Base-by-base conservation (phyloP, 2,797 vertebrate species). In the Betta splendens region DNA sequence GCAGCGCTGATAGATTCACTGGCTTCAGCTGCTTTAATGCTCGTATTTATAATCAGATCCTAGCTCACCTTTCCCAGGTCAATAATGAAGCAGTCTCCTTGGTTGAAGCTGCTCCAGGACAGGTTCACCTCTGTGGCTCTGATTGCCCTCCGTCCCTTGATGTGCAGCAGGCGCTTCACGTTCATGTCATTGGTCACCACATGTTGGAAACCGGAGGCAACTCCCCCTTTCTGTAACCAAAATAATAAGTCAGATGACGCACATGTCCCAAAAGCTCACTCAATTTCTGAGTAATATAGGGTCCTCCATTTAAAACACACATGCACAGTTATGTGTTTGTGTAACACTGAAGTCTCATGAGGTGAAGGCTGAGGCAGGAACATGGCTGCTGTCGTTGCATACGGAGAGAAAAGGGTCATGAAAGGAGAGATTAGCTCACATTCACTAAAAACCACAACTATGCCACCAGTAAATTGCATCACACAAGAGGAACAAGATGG, bases 21-120 rank as follows among this genome's bases (percentile, higher is more conserved):
- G n/a, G n/a, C n/a, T n/a, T n/a, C n/a, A n/a, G n/a, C n/a, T n/a
- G n/a, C n/a, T n/a, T n/a, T n/a, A n/a, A n/a, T n/a, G n/a, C n/a
- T n/a, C n/a, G n/a, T n/a, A n/a, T n/a, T 11, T 12, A 31, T 4
- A 31, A 10, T 13, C 7, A 11, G 29, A 31, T 12, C 13, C 12
- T 1, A 2, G 13, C 43, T 70, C 46, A 92, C 90, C 86, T 87
- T 67, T 37, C 91, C 92, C 56, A 93, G 64, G 79, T 93, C 92
- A 17, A 93, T 38, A 22, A 93, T 92, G 65, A 93, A 93, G 42
- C 91, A 93, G 86, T 93, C 92, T 7, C 92, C 92, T 42, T 88
- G 87, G 82, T 92, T 93, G 84, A 93, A 93, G 77, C 82, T 92
- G 38, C 3, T 0, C 92, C 92, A 93, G 80, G 52, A 42, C 72